Base-by-base conservation (phyloP, 2,888 invertebrate species). In the Prionchulus punctatus region DNA sequence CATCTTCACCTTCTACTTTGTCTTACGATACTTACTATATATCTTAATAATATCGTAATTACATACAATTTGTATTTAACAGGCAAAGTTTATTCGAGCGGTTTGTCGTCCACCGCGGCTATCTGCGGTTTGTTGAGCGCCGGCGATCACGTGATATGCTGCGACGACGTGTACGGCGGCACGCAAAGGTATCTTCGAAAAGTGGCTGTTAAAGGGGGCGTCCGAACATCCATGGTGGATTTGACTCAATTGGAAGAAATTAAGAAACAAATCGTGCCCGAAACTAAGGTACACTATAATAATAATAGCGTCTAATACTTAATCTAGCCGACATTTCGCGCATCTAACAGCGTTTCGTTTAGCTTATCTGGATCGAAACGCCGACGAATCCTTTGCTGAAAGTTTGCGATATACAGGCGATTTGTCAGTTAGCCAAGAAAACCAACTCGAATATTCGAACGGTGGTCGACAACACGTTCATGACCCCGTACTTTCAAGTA, bases 371-470 rank as follows among this genome's bases (percentile, higher is more conserved):
- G 92, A 73, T 92, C 59, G 96, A 96, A 74, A 84, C 86, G 0
- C 94, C 94, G 0, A 90, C 94, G n/a, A 96, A 96, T 76, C 96
- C 96, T 0, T 75, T 85, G 12, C 72, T 94, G 63, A 88, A 88
- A 76, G 78, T 96, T n/a, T 79, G 82, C 12, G 92, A 96, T 70
- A 86, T 96, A 55, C 78, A 79, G 0, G 79, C 81, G 57, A 74
- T 81, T 45, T 60, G 60, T 25, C 53, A 61, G 18, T 65, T 66
- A 2, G 66, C 64, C 1, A 75, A 87, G 54, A 61, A 62, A 45
- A 76, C 85, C 61, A 62, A 65, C 57, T 62, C 65, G n/a, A 62
- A 67, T 25, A 65, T 64, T 43, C 7, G 64, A 21, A 75, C 89
- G 25, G 84, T 83, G 0, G 86, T 91, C 1, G 92, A 96, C 73